Evolutionary conservation across 1,140 invertebrate genomes (phyloP).

Genomic region (Probaryconus sp.): DNA sequence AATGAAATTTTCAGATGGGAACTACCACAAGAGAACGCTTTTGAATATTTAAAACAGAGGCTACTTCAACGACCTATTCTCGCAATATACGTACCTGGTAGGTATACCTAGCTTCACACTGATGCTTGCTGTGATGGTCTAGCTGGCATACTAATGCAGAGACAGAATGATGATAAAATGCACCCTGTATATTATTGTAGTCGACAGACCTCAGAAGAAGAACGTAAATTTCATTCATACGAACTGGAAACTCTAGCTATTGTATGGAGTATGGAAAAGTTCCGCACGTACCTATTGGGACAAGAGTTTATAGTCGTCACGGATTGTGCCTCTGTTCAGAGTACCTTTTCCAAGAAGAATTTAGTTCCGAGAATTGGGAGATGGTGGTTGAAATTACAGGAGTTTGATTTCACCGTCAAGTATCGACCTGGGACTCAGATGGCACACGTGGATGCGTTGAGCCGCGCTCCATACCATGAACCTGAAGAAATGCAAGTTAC

Average conservation of each 20-base stretch:
- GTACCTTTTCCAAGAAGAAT: conserved; percentile 11
- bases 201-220: conserved; percentile 56
- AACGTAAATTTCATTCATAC: conserved; percentile 67
- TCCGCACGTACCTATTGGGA: conserved; percentile 66
- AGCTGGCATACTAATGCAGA: conserved; percentile 68
- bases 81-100: conserved; percentile 4
- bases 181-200: conserved; percentile 67
- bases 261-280: conserved; percentile 55
- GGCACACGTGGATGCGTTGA: conserved; percentile 69
- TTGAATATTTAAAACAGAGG: conserved; percentile 3
- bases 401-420: conserved; percentile 64
- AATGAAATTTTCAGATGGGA: conserved; percentile 8
- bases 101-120: conserved; percentile 34
- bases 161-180: conserved; percentile 53
- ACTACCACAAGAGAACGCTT: conserved; percentile 1
- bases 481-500: conserved; percentile 14
- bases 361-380: conserved; percentile 20
- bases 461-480: conserved; percentile 15
- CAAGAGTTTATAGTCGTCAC: conserved; percentile 69
- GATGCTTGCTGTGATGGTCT: conserved; percentile 47
- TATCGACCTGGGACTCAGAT: conserved; percentile 65
- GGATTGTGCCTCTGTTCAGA: conserved; percentile 60
- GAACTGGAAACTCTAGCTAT: conserved; percentile 70
- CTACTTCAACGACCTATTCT: conserved; percentile 20
- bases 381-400: conserved; percentile 58